These are phyloP conservation scores for Phenganax subtilis DNA, from an alignment of 92 coral and sea anemone genomes.

Conservation along the genomic window DNA sequence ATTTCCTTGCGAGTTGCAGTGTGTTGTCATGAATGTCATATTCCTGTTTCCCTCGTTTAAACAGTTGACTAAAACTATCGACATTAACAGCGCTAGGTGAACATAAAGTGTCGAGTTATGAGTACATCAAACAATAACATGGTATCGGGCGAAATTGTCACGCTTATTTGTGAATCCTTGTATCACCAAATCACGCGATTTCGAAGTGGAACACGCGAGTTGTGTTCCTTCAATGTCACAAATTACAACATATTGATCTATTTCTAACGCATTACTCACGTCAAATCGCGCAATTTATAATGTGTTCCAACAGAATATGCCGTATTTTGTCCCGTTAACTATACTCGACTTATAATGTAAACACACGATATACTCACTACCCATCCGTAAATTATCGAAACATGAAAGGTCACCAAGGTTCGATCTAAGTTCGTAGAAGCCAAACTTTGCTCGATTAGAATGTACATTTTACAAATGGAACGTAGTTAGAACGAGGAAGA, in stretches of 20 bases:
- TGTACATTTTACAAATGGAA: neutral
- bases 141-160: slow-evolving; percentile 12
- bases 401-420: slow-evolving; percentile 21
- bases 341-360: slow-evolving; percentile 17
- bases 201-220: no score
- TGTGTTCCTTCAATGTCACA: no score
- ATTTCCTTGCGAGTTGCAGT: neutral
- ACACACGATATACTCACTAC: slow-evolving; percentile 23
- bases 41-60: neutral
- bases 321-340: slow-evolving; percentile 14
- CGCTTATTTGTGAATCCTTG: slow-evolving; percentile 16
- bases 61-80: slow-evolving; percentile 8
- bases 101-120: neutral
- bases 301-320: neutral
- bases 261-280: no score
- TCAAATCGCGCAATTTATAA: neutral
- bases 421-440: slow-evolving; percentile 16
- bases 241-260: no score
- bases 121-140: slow-evolving; percentile 16
- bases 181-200: slow-evolving; percentile 5
- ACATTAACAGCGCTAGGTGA: slow-evolving; percentile 9
- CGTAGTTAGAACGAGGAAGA: neutral
- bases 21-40: neutral
- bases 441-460: neutral
- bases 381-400: slow-evolving; percentile 19